phyloP scores from a whole-genome alignment of 2,888 invertebrate genomes.

The Dinocampus coccinellae region DNA sequence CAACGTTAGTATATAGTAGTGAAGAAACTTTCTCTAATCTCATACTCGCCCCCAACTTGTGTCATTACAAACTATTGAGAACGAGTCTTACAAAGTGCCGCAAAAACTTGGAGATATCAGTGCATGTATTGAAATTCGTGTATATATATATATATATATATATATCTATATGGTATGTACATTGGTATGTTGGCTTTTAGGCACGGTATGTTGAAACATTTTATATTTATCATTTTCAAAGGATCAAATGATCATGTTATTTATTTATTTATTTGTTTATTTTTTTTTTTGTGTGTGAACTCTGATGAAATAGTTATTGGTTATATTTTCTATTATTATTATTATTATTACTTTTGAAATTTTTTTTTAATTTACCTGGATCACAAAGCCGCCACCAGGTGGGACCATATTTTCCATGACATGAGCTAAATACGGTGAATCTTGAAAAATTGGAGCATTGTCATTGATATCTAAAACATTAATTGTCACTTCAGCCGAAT shows the following conservation, averaged over 20 bases:
- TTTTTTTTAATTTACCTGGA: constrained; percentile 64
- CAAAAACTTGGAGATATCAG: constrained; percentile 3
- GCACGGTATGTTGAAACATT: not conserved
- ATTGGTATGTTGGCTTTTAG: no score
- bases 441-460: constrained; percentile 91
- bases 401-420: constrained; percentile 94
- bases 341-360: no score
- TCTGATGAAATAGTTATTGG: no score
- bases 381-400: constrained; percentile 79
- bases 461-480: constrained; percentile 93
- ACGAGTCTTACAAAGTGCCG: constrained; percentile 11
- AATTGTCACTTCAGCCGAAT: constrained; percentile 86
- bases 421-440: constrained; percentile 94
- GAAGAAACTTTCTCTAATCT: constrained; percentile 7
- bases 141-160: not conserved
- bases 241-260: not conserved
- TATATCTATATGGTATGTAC: no score
- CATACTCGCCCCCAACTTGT: not conserved
- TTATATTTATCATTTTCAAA: constrained; percentile 8
- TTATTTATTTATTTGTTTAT: no score
- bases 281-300: no score
- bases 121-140: not conserved
- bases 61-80: constrained; percentile 11
- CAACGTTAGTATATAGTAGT: not conserved
- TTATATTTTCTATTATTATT: no score